Conservation (phyloP, 2,797 vertebrate species). For the Psittacula echo region DNA sequence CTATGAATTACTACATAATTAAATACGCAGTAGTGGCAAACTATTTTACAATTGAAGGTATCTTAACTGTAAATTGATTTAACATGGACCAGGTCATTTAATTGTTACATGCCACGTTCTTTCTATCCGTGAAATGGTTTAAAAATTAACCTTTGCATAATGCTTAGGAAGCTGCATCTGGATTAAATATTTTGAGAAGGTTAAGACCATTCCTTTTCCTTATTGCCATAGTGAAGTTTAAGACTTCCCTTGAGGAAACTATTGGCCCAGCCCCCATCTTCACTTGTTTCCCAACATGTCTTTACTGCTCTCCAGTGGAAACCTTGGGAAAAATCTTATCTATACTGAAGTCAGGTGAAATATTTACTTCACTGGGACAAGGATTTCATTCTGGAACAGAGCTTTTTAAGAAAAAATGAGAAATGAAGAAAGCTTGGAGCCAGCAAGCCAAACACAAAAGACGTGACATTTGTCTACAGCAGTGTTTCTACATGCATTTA, state of each 20-base stretch:
- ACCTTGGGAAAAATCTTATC: conserved; percentile 36
- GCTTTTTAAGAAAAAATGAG: background rate
- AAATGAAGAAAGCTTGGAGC: background rate
- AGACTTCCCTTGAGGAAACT: conserved; percentile 20
- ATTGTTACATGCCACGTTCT: background rate
- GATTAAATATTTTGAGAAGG: conserved; percentile 51
- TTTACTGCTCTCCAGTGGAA: conserved; percentile 72
- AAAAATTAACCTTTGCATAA: conserved; percentile 28
- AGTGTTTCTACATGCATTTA: background rate
- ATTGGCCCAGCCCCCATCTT: conserved; percentile 49
- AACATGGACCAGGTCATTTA: background rate
- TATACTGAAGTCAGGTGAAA: background rate
- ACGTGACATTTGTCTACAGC: background rate
- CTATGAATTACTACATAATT: background rate
- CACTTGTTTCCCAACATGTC: conserved; percentile 31
- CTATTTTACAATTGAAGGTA: background rate
- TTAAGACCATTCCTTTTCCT: conserved; percentile 2
- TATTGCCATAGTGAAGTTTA: conserved; percentile 10
- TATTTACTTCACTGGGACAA: background rate
- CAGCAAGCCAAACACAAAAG: background rate
- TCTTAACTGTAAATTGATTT: conserved; percentile 6
- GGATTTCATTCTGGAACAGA: background rate
- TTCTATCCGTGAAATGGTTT: background rate
- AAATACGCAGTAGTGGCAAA: background rate
- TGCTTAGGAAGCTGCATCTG: conserved; percentile 21